A percentile compares a stretch with the other conserved stretches of the same genome.
Conservation (phyloP, 2,888 invertebrate species). For the Cepaea hortensis region DNA sequence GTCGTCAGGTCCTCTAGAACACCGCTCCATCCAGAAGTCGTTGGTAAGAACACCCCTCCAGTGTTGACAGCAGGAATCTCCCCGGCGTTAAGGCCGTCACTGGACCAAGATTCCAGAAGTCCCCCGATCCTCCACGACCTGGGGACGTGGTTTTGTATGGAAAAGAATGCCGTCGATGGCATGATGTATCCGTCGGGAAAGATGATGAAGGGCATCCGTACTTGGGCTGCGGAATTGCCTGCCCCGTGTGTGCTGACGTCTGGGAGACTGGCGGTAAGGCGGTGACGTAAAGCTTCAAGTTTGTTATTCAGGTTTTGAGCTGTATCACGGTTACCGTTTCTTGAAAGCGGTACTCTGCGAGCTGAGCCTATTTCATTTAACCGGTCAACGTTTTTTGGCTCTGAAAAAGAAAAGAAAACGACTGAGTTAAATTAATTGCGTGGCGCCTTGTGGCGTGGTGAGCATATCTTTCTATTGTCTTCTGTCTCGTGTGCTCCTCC, state of each 20-base stretch:
- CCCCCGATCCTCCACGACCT: conserved; percentile 40
- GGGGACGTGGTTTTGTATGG: conserved; percentile 30
- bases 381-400: conserved; percentile 17
- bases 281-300: conserved; percentile 27
- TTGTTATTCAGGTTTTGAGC: conserved; percentile 12
- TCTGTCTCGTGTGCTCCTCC: too few species aligned
- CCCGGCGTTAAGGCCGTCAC: conserved; percentile 4
- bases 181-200: conserved; percentile 25
- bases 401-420: neutral
- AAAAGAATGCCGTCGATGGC: neutral
- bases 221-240: conserved; percentile 23
- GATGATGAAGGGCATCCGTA: conserved; percentile 4
- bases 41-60: neutral
- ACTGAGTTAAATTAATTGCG: neutral
- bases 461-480: too few species aligned
- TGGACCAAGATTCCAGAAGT: conserved; percentile 29
- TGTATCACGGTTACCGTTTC: neutral
- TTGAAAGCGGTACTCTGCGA: conserved; percentile 5
- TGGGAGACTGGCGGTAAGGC: conserved; percentile 35
- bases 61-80: conserved; percentile 13
- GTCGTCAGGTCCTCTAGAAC: conserved; percentile 28
- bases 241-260: conserved; percentile 4
- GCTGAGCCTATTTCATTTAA: conserved; percentile 5
- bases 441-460: neutral
- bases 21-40: conserved; percentile 2